Base-by-base conservation (phyloP, 1,140 invertebrate species). In the Riptortus pedestris region DNA sequence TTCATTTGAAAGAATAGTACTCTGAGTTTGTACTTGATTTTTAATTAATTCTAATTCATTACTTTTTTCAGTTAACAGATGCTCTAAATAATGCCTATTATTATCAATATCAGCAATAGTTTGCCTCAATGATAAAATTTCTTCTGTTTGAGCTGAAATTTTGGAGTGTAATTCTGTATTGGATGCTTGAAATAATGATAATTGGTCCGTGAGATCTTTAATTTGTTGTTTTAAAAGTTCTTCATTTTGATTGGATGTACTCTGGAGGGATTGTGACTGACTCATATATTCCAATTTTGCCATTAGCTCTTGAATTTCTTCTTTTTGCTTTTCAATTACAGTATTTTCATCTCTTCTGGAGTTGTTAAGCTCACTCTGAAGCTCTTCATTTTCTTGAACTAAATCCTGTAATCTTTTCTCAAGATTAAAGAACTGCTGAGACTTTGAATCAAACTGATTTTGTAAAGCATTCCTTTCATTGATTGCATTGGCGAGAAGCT, bases 281-380 rank as follows among this genome's bases (percentile, higher is more conserved):
- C 24, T 55, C 51, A 55, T 55, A 14, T 55, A 55, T 12, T 55
- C 51, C 24, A 55, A 24, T 24, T 59, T 65, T 26, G 29, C 55
- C 59, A 60, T 60, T n/a, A 51, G 52, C 45, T 27, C 27, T 29
- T 60, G 27, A 22, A 60, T 18, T 60, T 65, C 63, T 45, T 65
- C 58, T 60, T 65, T 60, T 29, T 28, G 45, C 24, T 60, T 59
- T 47, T 65, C 31, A 51, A 65, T n/a, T 20, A 65, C n/a, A 27
- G 45, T 51, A 27, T 65, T 58, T 48, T 60, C 59, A 4, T 60
- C 58, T 12, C 59, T 24, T 16, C 20, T 60, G 2, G 28, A 20
- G 67, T 65, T 2, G 47, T 63, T 5, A 73, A 67, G 1, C n/a
- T 66, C 24, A 55, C 63, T 48, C 70, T 69, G 14, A 70, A 66